These are phyloP conservation scores for Shinisaurus crocodilurus DNA, from an alignment of 2,113 vertebrate species.

Conservation along the genomic window DNA sequence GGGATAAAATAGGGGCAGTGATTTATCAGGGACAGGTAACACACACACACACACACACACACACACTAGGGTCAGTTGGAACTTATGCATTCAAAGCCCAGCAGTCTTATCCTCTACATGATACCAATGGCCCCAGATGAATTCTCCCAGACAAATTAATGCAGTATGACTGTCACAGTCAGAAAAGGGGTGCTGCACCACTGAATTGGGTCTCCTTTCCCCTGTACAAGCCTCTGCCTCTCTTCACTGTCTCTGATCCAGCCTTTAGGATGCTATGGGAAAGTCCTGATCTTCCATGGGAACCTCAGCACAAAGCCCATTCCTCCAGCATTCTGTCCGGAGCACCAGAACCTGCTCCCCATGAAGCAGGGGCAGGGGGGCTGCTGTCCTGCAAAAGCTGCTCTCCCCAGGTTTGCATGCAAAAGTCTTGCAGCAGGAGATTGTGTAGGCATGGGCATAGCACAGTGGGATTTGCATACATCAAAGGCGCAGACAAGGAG, in stretches of 20 bases:
- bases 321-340: neutral
- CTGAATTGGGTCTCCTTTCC: neutral
- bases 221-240: neutral
- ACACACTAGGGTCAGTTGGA: too few relatives aligned
- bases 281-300: constrained; percentile 66
- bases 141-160: neutral
- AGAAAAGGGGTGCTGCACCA: neutral
- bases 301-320: constrained; percentile 63
- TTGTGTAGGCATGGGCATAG: neutral
- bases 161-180: neutral
- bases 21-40: too few relatives aligned
- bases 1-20: too few relatives aligned
- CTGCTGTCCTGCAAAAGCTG: neutral
- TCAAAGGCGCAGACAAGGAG: neutral
- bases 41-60: too few relatives aligned
- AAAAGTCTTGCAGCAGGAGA: neutral
- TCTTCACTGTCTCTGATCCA: constrained; percentile 65
- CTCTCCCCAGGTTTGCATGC: neutral
- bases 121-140: neutral
- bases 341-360: neutral
- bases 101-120: neutral
- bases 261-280: constrained; percentile 69
- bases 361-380: neutral
- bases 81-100: neutral
- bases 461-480: constrained; percentile 16